These are phyloP conservation scores for Holothuria leucospilota DNA, from an alignment of 53 echinoderm and acorn worm genomes.

Conservation along the genomic window DNA sequence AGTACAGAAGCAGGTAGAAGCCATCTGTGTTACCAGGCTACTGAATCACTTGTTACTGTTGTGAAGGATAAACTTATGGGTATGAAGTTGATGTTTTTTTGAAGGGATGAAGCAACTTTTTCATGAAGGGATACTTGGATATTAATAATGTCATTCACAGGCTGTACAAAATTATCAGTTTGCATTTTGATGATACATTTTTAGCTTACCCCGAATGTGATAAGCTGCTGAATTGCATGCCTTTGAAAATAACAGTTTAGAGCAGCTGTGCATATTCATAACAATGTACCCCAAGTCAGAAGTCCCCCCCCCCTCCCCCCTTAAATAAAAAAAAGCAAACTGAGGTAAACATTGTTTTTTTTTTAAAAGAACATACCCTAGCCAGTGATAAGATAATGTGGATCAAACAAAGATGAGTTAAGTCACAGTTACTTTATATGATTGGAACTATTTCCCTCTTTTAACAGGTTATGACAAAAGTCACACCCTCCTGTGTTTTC, in stretches of 20 bases:
- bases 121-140: too few species aligned
- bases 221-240: too few species aligned
- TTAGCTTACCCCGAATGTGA: too few species aligned
- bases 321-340: too few species aligned
- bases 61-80: constrained; percentile 61
- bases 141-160: too few species aligned
- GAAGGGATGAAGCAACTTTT: too few species aligned
- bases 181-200: too few species aligned
- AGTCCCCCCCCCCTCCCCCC: too few species aligned
- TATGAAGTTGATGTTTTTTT: constrained; percentile 11
- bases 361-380: neutral
- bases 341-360: neutral
- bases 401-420: neutral
- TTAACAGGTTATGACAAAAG: constrained; percentile 72
- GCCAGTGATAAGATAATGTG: neutral
- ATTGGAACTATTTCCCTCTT: neutral
- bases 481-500: constrained; percentile 53
- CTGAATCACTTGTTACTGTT: constrained; percentile 58
- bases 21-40: constrained; percentile 55
- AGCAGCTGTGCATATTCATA: too few species aligned
- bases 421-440: neutral
- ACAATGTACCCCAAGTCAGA: too few species aligned
- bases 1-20: constrained; percentile 65
- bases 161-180: too few species aligned
- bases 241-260: too few species aligned